These are phyloP conservation scores for Pyrgus malvae DNA, from an alignment of 2,888 invertebrate species.

Conservation along the genomic window DNA sequence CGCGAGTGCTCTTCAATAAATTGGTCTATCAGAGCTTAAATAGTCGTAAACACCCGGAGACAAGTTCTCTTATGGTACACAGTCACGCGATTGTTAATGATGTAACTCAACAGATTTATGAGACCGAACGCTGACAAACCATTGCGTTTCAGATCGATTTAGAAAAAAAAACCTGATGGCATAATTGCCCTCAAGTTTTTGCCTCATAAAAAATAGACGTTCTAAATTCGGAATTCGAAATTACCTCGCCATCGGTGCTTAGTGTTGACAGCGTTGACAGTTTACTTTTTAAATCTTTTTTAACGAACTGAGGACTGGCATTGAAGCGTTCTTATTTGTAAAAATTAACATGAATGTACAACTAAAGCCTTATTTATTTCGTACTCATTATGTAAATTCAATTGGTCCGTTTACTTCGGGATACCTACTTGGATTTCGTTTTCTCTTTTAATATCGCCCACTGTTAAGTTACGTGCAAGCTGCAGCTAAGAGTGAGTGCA, in stretches of 20 bases:
- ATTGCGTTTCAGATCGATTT: slow-evolving; percentile 34
- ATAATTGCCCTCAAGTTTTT: slow-evolving; percentile 21
- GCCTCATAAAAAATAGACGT: slow-evolving; percentile 8
- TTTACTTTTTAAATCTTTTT: slow-evolving; percentile 26
- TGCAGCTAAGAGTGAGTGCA: slow-evolving; percentile 41
- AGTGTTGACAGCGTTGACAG: slow-evolving; percentile 26
- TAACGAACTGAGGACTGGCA: slow-evolving; percentile 5
- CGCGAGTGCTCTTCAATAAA: slow-evolving; percentile 54
- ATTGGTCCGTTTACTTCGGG: slow-evolving; percentile 35
- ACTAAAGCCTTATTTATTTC: slow-evolving; percentile 30
- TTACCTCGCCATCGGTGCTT: slow-evolving; percentile 3
- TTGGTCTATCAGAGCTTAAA: slow-evolving; percentile 58
- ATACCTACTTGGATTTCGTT: slow-evolving; percentile 39
- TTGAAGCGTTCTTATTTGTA: slow-evolving; percentile 24
- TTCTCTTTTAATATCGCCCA: slow-evolving; percentile 57
- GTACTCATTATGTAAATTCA: slow-evolving; percentile 36
- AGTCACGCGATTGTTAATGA: slow-evolving; percentile 76
- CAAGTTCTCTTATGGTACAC: slow-evolving; percentile 63
- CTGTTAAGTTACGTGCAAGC: slow-evolving; percentile 43
- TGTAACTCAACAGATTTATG: slow-evolving; percentile 69
- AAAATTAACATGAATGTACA: slow-evolving; percentile 28
- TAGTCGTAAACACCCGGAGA: slow-evolving; percentile 59
- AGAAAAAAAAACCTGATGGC: slow-evolving; percentile 31
- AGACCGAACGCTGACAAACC: slow-evolving; percentile 32
- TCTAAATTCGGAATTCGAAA: slow-evolving; percentile 6